phyloP scores from a whole-genome alignment of 1,140 invertebrate genomes.

The Trissolcus basalis region DNA sequence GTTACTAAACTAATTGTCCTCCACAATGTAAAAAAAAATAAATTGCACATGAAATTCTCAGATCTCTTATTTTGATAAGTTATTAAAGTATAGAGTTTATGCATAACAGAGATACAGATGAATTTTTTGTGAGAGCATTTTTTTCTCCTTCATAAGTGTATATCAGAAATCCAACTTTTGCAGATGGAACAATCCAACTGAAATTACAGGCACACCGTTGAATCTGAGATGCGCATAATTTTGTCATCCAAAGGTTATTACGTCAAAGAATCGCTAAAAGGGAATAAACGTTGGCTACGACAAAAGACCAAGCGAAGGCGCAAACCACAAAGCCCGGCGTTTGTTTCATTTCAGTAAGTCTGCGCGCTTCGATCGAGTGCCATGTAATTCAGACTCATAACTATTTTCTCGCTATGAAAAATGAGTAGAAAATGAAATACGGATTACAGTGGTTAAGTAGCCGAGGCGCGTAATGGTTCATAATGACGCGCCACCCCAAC shows the following conservation, averaged over 20 bases:
- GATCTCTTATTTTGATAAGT: too few species aligned
- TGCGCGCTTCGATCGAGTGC: slow-evolving; percentile 50
- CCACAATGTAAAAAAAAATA: too few species aligned
- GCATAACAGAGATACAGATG: too few species aligned
- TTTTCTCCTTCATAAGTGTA: neutral
- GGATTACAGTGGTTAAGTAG: slow-evolving; percentile 70
- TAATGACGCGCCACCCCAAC: slow-evolving; percentile 37
- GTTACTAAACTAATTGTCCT: too few species aligned
- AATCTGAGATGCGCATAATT: slow-evolving; percentile 22
- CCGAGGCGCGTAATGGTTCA: slow-evolving; percentile 62
- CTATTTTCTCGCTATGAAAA: slow-evolving; percentile 63
- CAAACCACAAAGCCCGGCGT: slow-evolving; percentile 42
- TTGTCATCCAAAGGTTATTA: slow-evolving; percentile 14
- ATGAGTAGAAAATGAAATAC: slow-evolving; percentile 69
- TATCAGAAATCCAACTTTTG: too few species aligned
- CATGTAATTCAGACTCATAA: slow-evolving; percentile 65
- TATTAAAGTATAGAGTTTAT: too few species aligned
- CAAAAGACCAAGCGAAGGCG: slow-evolving; percentile 45
- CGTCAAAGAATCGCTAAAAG: slow-evolving; percentile 20
- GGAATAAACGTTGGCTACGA: slow-evolving; percentile 4
- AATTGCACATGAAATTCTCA: too few species aligned
- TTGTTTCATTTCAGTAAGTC: slow-evolving; percentile 61
- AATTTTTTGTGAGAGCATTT: neutral
- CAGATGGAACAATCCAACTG: slow-evolving; percentile 7
- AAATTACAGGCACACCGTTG: slow-evolving; percentile 9